phyloP scores from a whole-genome alignment of 2,888 invertebrate species.

The Drosophila macrospina region DNA sequence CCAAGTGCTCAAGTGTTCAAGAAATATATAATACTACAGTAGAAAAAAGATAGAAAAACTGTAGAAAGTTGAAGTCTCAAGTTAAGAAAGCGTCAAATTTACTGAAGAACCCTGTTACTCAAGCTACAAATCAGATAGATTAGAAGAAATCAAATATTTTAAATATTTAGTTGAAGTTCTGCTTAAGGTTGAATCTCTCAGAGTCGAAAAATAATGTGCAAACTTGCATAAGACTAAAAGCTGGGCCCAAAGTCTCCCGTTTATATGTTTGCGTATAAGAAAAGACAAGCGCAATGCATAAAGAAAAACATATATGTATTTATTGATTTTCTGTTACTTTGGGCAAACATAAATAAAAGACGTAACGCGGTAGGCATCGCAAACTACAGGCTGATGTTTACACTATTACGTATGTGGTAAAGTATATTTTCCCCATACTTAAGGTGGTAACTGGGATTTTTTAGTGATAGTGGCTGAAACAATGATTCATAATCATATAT shows the following conservation, averaged over 20 bases:
- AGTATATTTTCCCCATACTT: conserved; percentile 20
- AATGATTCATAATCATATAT: conserved; percentile 47
- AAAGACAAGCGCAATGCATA: conserved; percentile 3
- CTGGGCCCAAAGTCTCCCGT: neutral
- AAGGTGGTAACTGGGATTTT: conserved; percentile 21
- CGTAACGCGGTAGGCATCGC: conserved; percentile 48
- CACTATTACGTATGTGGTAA: conserved; percentile 47
- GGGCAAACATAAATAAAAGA: conserved; percentile 41
- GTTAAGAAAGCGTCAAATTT: neutral
- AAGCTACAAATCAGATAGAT: too few species aligned
- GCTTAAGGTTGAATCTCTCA: too few species aligned
- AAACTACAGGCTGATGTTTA: conserved; percentile 41
- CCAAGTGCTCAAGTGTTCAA: conserved; percentile 8
- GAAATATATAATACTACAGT: conserved; percentile 6
- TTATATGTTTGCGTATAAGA: neutral
- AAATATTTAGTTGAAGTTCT: too few species aligned
- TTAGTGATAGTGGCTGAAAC: conserved; percentile 22
- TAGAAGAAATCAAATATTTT: too few species aligned
- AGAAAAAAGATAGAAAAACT: neutral
- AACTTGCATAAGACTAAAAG: conserved; percentile 11
- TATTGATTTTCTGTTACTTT: conserved; percentile 42
- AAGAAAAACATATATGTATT: conserved; percentile 25
- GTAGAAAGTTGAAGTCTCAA: conserved; percentile 1
- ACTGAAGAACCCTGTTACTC: neutral
- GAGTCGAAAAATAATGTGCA: conserved; percentile 12